phyloP scores from a whole-genome alignment of 2,797 vertebrate species.

The Euthynnus affinis region DNA sequence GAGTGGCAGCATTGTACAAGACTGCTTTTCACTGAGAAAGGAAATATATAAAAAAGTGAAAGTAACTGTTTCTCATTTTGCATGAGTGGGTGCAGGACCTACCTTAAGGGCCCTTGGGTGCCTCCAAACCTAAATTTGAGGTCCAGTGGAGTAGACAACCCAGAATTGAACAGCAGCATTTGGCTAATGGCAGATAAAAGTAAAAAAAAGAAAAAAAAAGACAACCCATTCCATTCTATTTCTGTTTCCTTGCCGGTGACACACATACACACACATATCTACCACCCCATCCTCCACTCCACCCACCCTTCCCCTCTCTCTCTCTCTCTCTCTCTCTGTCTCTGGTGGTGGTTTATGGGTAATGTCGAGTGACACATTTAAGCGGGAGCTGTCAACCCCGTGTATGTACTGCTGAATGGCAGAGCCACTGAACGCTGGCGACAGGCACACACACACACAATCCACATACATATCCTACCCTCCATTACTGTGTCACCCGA shows the following conservation, averaged over 20 bases:
- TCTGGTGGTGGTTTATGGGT: slow-evolving; percentile 74
- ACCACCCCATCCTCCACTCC: slow-evolving; percentile 18
- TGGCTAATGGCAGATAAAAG: slow-evolving; percentile 37
- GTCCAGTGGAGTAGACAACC: background rate
- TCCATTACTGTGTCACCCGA: slow-evolving; percentile 62
- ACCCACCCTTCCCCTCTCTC: slow-evolving; percentile 34
- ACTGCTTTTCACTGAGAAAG: slow-evolving; percentile 7
- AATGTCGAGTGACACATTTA: slow-evolving; percentile 86
- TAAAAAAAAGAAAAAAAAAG: background rate
- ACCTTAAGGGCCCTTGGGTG: slow-evolving; percentile 6
- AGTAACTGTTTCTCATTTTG: slow-evolving; percentile 34
- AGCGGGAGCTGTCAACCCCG: slow-evolving; percentile 81
- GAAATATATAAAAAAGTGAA: background rate
- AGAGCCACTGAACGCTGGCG: slow-evolving; percentile 64
- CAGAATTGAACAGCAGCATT: slow-evolving; percentile 23
- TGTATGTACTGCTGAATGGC: slow-evolving; percentile 80
- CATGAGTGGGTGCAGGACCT: slow-evolving; percentile 3
- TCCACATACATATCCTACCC: slow-evolving; percentile 46
- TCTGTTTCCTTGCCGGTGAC: slow-evolving; percentile 31
- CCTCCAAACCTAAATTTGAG: slow-evolving; percentile 16
- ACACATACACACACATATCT: slow-evolving; percentile 25
- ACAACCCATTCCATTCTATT: slow-evolving; percentile 20
- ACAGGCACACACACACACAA: slow-evolving; percentile 63
- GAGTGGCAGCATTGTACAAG: background rate
- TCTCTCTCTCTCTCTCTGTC: slow-evolving; percentile 49